phyloP scores from a whole-genome alignment of 2,888 invertebrate species.

The Pecten maximus region DNA sequence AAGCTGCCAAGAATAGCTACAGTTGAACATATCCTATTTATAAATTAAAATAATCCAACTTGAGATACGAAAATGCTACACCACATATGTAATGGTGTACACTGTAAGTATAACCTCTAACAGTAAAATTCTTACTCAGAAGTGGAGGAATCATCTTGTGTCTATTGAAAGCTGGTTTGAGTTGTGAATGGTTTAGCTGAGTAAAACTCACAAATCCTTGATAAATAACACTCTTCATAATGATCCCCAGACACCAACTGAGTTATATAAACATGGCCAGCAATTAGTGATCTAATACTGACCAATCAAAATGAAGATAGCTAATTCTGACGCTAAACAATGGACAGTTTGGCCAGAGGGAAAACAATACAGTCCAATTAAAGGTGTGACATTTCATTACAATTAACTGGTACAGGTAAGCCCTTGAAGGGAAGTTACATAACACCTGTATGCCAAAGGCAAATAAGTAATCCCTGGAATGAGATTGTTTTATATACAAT shows the following conservation, averaged over 20 bases:
- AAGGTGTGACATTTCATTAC: slow-evolving; percentile 25
- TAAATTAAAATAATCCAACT: background rate
- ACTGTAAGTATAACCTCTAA: background rate
- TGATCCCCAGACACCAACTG: background rate
- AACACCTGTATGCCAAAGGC: slow-evolving; percentile 17
- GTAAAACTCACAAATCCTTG: background rate
- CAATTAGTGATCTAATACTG: slow-evolving; percentile 4
- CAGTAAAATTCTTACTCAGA: background rate
- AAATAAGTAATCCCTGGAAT: background rate
- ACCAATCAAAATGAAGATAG: background rate
- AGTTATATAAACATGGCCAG: background rate
- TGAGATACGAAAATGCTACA: background rate
- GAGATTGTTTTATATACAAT: background rate
- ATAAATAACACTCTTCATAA: background rate
- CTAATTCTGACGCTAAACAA: background rate
- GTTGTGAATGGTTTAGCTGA: background rate
- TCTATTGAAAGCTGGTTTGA: background rate
- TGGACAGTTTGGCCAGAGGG: slow-evolving; percentile 3
- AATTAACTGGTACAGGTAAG: background rate
- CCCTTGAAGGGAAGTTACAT: slow-evolving; percentile 3
- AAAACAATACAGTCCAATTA: slow-evolving; percentile 26
- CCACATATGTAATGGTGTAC: background rate
- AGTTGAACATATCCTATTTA: background rate
- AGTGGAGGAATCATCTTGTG: slow-evolving; percentile 1
- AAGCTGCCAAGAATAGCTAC: background rate